A percentile compares a stretch with the other conserved stretches of the same genome.
Conservation (phyloP, 2,797 vertebrate genomes). For the Salmo trutta region DNA sequence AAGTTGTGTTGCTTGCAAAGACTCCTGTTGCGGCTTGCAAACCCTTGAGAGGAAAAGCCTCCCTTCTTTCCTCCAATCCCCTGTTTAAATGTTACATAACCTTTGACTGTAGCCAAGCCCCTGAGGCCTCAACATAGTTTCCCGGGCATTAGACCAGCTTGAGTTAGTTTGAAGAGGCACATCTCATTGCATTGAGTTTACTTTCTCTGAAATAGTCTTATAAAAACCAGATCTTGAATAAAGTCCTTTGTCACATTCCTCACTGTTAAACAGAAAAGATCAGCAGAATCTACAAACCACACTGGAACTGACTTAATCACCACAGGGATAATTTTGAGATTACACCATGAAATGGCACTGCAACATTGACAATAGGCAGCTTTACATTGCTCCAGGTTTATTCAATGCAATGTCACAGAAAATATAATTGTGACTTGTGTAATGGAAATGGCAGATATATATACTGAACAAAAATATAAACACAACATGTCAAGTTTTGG, state of each 20-base stretch:
- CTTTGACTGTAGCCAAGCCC: neutral
- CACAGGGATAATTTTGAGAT: no score
- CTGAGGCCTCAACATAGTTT: neutral
- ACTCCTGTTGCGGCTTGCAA: no score
- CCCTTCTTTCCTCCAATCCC: conserved; percentile 1
- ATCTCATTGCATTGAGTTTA: neutral
- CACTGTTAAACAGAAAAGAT: neutral
- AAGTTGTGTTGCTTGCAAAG: neutral
- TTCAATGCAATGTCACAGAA: no score
- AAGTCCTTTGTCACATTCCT: conserved; percentile 1
- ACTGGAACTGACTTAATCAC: neutral
- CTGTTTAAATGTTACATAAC: conserved; percentile 30
- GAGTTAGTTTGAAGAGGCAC: neutral
- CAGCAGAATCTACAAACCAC: neutral
- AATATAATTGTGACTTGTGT: no score
- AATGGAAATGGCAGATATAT: no score
- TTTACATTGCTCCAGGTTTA: no score
- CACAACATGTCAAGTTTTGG: no score
- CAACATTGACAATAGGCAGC: no score
- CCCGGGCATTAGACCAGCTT: neutral
- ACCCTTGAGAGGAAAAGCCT: neutral
- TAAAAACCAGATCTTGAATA: neutral
- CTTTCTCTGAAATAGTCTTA: neutral
- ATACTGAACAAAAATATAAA: no score
- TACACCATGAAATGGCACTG: no score